Base-by-base conservation (phyloP, 2,888 invertebrate genomes). In the Orchestes rusci region DNA sequence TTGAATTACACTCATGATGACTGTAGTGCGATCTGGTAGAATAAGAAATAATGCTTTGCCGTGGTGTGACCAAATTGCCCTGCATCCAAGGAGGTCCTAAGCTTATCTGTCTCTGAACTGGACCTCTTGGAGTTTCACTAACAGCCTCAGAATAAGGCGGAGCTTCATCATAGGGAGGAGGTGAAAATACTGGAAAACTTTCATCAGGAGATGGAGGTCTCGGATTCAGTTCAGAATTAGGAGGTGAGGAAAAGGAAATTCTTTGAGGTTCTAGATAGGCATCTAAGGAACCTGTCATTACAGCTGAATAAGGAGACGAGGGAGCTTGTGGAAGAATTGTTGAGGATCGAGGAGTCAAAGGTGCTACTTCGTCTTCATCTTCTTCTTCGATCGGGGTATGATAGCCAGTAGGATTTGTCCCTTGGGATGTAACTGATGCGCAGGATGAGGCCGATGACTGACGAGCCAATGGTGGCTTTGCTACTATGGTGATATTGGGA, bases 1-100 rank as follows among this genome's bases (percentile, higher is more conserved):
- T 20, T 1, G 32, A 68, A 66, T 84, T 91, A 92, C 92, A 92
- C 76, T 88, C 89, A 68, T 91, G 91, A 75, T 92, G 91, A 57
- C 90, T 90, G 61, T 75, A 72, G 43, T 79, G 77, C 56, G 82
- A 83, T 61, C 82, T 78, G 52, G 87, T 84, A 53, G 84, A 81
- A 61, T 81, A 80, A 53, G 85, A 83, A 63, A 84, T 75, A 63
- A 87, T 72, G 46, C 89, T 88, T 56, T 84, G 82, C 52, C 85
- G 75, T 37, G 80, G 80, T 33, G 77, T 76, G 35, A 73, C 63
- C 43, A 71, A 61, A 35, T 60, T 62, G 30, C 67, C 70, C 34
- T 70, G 70, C 64, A 72, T 70, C 74, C 75, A 77, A 0, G 73
- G 72, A 4, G 73, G 73, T 3, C 74, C 75, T 34, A 72, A 67